Evolutionary conservation across 2,113 vertebrate species (phyloP).

Genomic region (Zootoca vivipara): DNA sequence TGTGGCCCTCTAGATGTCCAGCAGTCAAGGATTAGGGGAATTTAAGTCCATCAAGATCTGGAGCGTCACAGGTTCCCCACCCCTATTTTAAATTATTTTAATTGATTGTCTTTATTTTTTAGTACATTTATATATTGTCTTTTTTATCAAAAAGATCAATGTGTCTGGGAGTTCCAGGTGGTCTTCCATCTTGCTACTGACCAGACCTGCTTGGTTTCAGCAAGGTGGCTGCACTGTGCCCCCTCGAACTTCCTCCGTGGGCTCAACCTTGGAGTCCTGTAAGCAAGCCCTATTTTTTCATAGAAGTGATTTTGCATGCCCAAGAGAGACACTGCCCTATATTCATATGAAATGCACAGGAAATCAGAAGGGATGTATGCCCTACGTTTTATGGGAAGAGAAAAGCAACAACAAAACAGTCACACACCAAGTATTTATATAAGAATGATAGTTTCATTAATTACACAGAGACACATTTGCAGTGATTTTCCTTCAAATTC

Average conservation of each 20-base stretch:
- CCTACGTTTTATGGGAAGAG: neutral
- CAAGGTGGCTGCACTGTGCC: neutral
- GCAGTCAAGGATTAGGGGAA: too few species aligned
- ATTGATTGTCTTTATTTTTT: neutral
- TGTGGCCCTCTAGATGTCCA: too few species aligned
- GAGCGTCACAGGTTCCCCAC: too few species aligned
- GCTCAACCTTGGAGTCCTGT: neutral
- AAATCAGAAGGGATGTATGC: conserved; percentile 53
- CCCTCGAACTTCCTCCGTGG: neutral
- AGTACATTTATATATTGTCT: neutral
- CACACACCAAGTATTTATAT: conserved; percentile 63
- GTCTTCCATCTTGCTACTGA: neutral
- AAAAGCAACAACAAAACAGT: conserved; percentile 3
- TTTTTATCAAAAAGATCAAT: neutral
- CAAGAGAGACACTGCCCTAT: neutral
- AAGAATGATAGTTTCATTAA: conserved; percentile 67
- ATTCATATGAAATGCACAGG: neutral
- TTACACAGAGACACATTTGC: conserved; percentile 73
- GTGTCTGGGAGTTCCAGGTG: neutral
- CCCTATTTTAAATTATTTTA: neutral
- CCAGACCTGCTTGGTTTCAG: neutral
- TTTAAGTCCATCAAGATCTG: too few species aligned
- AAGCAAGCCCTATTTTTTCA: neutral
- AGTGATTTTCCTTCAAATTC: conserved; percentile 71
- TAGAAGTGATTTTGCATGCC: neutral